Conservation (phyloP, 2,797 vertebrate genomes). For the Pseudochaenichthys georgianus region DNA sequence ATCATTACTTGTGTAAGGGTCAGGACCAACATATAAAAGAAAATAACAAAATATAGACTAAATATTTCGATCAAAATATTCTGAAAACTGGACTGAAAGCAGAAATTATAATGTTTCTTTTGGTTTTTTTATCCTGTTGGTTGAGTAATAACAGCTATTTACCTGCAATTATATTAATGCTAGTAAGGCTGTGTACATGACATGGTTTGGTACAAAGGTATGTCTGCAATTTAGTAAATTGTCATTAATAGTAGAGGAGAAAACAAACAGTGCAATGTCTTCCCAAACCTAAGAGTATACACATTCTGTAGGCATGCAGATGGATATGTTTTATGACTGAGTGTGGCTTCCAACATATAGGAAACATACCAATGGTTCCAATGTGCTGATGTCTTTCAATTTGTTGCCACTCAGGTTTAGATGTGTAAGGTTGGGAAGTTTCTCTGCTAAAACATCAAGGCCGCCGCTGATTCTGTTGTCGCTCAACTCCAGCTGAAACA, state of each 20-base stretch:
- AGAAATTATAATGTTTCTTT: not conserved
- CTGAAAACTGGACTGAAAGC: not conserved
- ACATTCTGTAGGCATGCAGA: not conserved
- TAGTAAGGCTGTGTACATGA: not conserved
- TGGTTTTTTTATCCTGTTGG: not conserved
- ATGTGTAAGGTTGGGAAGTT: constrained; percentile 94
- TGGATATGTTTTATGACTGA: not conserved
- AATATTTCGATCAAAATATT: not conserved
- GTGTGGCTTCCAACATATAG: not conserved
- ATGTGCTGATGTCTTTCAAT: constrained; percentile 95
- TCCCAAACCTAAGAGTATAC: not conserved
- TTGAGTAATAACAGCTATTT: not conserved
- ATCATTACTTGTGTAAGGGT: not conserved
- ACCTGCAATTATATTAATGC: not conserved
- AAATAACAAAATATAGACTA: not conserved
- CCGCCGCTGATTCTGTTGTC: constrained; percentile 95
- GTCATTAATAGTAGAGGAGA: not conserved
- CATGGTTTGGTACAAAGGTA: not conserved
- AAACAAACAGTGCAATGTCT: not conserved
- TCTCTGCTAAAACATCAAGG: constrained; percentile 94
- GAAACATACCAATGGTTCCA: constrained; percentile 92
- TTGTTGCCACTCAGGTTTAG: constrained; percentile 96
- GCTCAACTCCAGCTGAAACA: constrained; percentile 92
- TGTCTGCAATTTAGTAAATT: not conserved
- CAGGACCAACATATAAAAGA: not conserved